These are phyloP conservation scores for Priocnemis perturbator DNA, from an alignment of 2,888 invertebrate species.

Conservation along the genomic window DNA sequence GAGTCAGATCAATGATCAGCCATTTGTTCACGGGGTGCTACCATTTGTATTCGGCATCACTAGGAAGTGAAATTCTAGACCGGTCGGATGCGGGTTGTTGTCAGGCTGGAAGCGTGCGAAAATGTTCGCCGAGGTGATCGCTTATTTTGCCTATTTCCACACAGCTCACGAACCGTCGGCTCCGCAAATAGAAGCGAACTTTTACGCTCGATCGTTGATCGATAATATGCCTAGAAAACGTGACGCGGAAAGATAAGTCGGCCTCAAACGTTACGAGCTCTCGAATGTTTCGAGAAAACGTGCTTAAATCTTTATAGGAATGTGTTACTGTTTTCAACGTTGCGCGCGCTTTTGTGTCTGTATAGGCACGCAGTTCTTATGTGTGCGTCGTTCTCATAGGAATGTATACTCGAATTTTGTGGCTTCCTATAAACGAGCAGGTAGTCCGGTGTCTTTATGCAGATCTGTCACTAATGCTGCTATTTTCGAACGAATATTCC, in stretches of 20 bases:
- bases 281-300: slow-evolving; percentile 27
- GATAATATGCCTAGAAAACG: slow-evolving; percentile 12
- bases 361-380: too few relatives aligned
- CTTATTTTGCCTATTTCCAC: slow-evolving; percentile 20
- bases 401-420: too few relatives aligned
- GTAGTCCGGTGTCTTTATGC: too few relatives aligned
- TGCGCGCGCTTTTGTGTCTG: too few relatives aligned
- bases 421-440: too few relatives aligned
- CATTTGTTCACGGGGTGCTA: slow-evolving; percentile 42
- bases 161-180: slow-evolving; percentile 35
- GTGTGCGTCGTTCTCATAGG: too few relatives aligned
- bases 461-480: too few relatives aligned
- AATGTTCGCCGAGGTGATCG: slow-evolving; percentile 39
- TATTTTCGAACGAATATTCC: too few relatives aligned
- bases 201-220: slow-evolving; percentile 16
- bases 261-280: neutral
- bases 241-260: neutral
- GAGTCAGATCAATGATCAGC: neutral
- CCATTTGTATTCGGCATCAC: slow-evolving; percentile 59
- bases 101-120: slow-evolving; percentile 59
- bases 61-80: slow-evolving; percentile 61
- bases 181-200: slow-evolving; percentile 32
- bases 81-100: slow-evolving; percentile 43
- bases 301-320: too few relatives aligned
- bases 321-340: too few relatives aligned